Base-by-base conservation (phyloP, 37 sponge, comb jelly and placozoan genomes). In the Chondrosia reniformis region DNA sequence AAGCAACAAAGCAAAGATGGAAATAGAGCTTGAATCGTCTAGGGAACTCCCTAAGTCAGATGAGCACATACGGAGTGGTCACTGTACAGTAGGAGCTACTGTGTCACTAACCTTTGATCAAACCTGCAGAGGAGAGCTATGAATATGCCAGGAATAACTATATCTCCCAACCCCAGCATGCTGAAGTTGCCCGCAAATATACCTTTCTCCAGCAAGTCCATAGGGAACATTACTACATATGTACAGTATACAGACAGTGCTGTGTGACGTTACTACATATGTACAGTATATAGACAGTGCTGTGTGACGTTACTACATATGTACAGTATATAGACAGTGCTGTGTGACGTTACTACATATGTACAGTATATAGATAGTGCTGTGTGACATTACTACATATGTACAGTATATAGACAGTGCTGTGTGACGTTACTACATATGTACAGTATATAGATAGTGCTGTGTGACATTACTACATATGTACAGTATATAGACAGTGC, bases 121-220 rank as follows among this genome's bases (percentile, higher is more conserved):
- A 88, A 95, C 44, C 96, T 56, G 46, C 97, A 88, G 22, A 98
- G 86, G 41, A 98, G 89, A 45, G 96, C 96, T 30, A 98, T 90
- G 66, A 88, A 93, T 24, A 98, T 65, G 6, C 92, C 99, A 7
- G 99, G 99, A 4, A 98, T 72, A 0, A 98, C 99, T 59, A 98
- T 95, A 55, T 98, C 99, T 30, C 99, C 99, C 0, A 98, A 84
- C 55, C 99, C 99, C 33, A 98, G 81, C 99, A 98, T 91, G 37
- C 96, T 88, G 57, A 93, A 92, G 81, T 81, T 81, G 27, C 42
- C 33, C 0, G 77, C 86, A 25, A 66, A 76, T 6, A 85, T 25
- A 0, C 91, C 95, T 17, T 84, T 78, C 61, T 91, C 95, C 24
- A 91, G 63, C 31, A 91, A 61, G 77, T 94, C 94, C 83, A 94